Percentiles rank a stretch among this genome's conserved stretches.
phyloP scores from a whole-genome alignment of 1,140 invertebrate genomes.

The Bombus breviceps region DNA sequence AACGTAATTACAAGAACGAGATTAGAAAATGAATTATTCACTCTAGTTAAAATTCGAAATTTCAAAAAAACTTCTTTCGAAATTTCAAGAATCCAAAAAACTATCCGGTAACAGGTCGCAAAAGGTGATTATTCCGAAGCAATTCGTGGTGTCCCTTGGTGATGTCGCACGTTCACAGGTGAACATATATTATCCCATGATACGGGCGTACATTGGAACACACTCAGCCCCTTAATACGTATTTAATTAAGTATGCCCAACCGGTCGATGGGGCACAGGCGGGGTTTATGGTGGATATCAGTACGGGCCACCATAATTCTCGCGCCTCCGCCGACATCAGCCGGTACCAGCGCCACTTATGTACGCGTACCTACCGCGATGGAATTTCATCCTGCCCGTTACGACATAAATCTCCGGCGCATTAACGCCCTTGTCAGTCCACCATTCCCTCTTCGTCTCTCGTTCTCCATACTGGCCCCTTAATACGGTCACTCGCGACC shows the following conservation, averaged over 20 bases:
- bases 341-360: conserved; percentile 57
- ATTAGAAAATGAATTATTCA: not conserved
- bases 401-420: conserved; percentile 74
- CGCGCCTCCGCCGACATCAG: conserved; percentile 61
- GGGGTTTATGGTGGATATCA: conserved; percentile 75
- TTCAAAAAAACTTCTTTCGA: not conserved
- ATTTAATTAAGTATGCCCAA: conserved; percentile 78
- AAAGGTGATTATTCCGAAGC: not conserved
- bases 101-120: too few relatives aligned
- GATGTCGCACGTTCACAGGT: conserved; percentile 19
- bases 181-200: conserved; percentile 66
- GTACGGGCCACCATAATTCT: conserved; percentile 75
- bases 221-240: conserved; percentile 80
- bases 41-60: not conserved
- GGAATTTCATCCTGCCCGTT: conserved; percentile 72
- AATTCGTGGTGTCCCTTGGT: not conserved
- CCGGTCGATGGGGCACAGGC: conserved; percentile 48
- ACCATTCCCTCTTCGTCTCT: conserved; percentile 3
- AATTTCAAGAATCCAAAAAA: not conserved
- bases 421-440: conserved; percentile 69
- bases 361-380: conserved; percentile 70
- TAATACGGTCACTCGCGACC: conserved; percentile 59
- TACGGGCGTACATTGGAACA: conserved; percentile 75
- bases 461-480: conserved; percentile 44
- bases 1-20: not conserved